Percentiles rank a stretch among this genome's conserved stretches.
Evolutionary conservation across 2,888 invertebrate species (phyloP).

Genomic region (Lymantria monacha): DNA sequence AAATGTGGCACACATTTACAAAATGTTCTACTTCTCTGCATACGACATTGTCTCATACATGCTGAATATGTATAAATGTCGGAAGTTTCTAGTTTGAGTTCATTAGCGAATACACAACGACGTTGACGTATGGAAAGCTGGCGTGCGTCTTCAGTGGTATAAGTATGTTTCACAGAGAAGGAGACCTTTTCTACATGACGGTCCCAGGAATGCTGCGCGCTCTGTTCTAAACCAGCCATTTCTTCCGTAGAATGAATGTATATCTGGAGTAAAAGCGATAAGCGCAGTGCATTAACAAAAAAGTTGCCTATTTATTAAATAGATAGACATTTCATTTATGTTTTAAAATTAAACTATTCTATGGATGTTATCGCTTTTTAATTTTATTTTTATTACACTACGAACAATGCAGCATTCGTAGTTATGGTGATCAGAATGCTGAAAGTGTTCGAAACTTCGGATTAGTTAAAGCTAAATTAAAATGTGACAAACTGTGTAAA

Average conservation of each 20-base stretch:
- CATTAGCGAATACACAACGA: constrained; percentile 87
- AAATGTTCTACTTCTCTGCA: constrained; percentile 83
- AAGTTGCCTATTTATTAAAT: not conserved
- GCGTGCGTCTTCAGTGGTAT: constrained; percentile 88
- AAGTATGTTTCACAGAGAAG: constrained; percentile 89
- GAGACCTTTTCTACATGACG: constrained; percentile 82
- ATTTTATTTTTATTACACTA: no score
- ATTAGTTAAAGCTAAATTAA: no score
- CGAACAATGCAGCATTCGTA: no score
- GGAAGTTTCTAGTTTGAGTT: constrained; percentile 83
- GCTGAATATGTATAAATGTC: constrained; percentile 86
- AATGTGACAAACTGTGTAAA: no score
- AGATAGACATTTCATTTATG: no score
- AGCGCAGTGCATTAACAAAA: not conserved
- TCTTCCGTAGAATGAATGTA: constrained; percentile 87
- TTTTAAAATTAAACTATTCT: no score
- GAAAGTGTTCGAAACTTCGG: no score
- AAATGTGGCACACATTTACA: constrained; percentile 89
- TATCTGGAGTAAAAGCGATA: constrained; percentile 54
- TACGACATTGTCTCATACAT: constrained; percentile 88
- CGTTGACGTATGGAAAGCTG: constrained; percentile 86
- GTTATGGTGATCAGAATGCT: no score
- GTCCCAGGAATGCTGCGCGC: constrained; percentile 87
- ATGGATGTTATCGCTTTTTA: no score
- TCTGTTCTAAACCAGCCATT: constrained; percentile 85